Base-by-base conservation (phyloP, 2,113 vertebrate species). In the Gavia stellata region DNA sequence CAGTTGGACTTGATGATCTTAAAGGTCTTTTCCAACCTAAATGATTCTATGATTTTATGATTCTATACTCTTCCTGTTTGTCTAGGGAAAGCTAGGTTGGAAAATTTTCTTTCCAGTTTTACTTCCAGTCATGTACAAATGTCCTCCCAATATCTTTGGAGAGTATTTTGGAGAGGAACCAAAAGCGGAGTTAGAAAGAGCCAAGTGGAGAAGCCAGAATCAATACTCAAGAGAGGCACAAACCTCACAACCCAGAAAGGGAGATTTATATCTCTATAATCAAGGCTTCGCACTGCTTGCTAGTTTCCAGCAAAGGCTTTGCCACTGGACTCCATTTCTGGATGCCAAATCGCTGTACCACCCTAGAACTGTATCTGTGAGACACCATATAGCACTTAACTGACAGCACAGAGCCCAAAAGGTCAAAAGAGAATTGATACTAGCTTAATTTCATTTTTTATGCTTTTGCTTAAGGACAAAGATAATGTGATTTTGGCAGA, bases 371-470 rank as follows among this genome's bases (percentile, higher is more conserved):
- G 21, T 62, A 72, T 34, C 86, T 83, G 17, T 62, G 52, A 90
- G 65, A 71, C 44, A 86, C n/a, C 44, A 18, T 67, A 65, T 23
- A 83, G 58, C 17, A 70, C 29, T 97, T 92, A 81, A 95, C 80
- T 93, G 85, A 87, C 82, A 90, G 90, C 63, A 87, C 58, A 75
- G 34, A 91, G 66, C 38, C 58, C 42, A 59, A 81, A 96, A 97
- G 86, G 79, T 96, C 91, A 94, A 95, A 96, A 82, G 44, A 56
- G 13, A 93, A 81, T 89, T 89, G 34, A 70, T 95, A 91, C 78
- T 96, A 96, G 62, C 71, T 95, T 97, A 91, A 94, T 96, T 95
- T 95, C 94, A 95, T 85, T 67, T 81, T 95, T 93, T 81, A 86
- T 95, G 44, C 59, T 95, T 75, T 90, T 96, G 73, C 28, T 66